These are phyloP conservation scores for Pseudorasbora parva DNA, from an alignment of 2,113 vertebrate genomes.

Conservation along the genomic window DNA sequence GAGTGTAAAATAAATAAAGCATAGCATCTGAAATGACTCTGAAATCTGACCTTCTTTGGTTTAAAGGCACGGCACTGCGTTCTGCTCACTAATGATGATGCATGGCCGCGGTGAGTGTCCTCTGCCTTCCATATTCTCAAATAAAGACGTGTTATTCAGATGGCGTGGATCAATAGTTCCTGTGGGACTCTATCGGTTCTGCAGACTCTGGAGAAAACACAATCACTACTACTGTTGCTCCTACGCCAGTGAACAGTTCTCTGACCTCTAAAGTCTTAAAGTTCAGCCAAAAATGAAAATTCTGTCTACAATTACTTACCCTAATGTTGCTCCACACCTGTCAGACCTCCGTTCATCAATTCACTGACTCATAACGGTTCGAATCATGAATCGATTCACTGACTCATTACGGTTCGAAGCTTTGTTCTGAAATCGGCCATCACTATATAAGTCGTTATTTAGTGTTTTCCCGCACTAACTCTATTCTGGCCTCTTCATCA, in stretches of 20 bases:
- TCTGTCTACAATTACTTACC: too few species aligned
- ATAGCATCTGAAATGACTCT: neutral
- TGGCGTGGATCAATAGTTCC: constrained; percentile 43
- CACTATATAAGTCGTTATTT: too few species aligned
- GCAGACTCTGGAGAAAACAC: neutral
- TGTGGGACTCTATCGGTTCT: neutral
- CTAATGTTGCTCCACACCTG: too few species aligned
- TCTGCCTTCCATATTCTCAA: constrained; percentile 1
- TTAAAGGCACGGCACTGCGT: constrained; percentile 41
- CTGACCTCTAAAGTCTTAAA: constrained; percentile 20
- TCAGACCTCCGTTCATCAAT: too few species aligned
- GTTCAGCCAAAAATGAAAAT: too few species aligned
- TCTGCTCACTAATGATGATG: constrained; percentile 51
- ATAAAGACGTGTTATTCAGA: constrained; percentile 37
- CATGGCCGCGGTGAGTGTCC: constrained; percentile 21
- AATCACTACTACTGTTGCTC: constrained; percentile 11
- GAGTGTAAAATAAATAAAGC: neutral
- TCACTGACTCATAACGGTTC: too few species aligned
- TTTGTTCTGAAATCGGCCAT: too few species aligned
- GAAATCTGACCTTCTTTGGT: constrained; percentile 8
- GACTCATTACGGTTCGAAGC: too few species aligned
- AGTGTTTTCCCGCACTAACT: too few species aligned
- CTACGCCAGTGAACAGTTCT: constrained; percentile 1
- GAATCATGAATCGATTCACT: too few species aligned
- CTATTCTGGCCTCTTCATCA: too few species aligned